Evolutionary conservation across 2,797 vertebrate species (phyloP), one percentile per base, ranked within the genome.

Genomic region (Typhlichthys subterraneus): DNA sequence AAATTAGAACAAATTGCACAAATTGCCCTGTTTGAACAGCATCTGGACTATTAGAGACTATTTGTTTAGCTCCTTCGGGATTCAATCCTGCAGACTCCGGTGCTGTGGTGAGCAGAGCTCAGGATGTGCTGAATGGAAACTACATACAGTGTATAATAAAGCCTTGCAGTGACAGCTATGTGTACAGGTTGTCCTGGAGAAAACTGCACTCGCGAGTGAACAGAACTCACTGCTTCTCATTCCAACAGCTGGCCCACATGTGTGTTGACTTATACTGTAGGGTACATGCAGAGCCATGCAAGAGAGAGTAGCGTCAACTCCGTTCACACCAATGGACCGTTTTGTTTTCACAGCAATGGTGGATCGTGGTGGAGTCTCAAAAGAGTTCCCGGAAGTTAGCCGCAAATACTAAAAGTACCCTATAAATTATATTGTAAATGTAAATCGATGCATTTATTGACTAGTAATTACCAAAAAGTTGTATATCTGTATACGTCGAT

Each of bases 211-310:
- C 60, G 61, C 58, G 49, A 58, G 65, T 12, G 5, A 61, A 45
- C 17, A 29, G 55, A 65, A 12, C 45, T 1, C 67, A 49, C 58
- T 15, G 13, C 8, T 45, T 63, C 64, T 53, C 6, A 5, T 57
- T 59, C 58, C 67, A 29, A 82, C 89, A 87, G 88, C 82, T 89
- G 85, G 80, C 33, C 58, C 72, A 66, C 82, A 85, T 79, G 69
- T 85, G 83, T 75, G 12, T 29, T 53, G 67, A 70, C 69, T 72
- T 57, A 50, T 57, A 42, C 62, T 61, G 56, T 23, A 23, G 23
- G 23, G 23, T 23, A 53, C 14, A 53, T 9, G 45, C 8, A 46
- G 45, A 46, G 45, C 8, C 8, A 46, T 9, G 12, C 8, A 19
- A 10, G 13, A 23, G 61, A 51, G 65, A 23, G 23, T 23, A 3